Evolutionary conservation across 2,888 invertebrate species (phyloP).

Genomic region (Hirtodrosophila confusa): DNA sequence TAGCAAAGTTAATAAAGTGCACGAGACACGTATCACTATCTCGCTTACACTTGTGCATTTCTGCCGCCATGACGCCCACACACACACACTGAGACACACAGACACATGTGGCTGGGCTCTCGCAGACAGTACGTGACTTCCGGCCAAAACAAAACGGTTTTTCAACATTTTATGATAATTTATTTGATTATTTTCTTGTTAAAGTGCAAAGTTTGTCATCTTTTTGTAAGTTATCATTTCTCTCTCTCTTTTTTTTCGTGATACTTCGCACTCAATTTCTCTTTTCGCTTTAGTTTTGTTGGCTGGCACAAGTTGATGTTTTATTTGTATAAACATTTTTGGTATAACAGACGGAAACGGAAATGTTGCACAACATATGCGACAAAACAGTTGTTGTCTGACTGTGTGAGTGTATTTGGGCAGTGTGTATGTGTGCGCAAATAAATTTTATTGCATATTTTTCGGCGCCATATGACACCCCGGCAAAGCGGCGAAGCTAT

Average conservation of each 20-base stretch:
- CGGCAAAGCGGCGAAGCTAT: constrained; percentile 34
- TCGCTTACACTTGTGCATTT: constrained; percentile 11
- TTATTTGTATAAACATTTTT: constrained; percentile 33
- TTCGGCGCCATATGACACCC: constrained; percentile 72
- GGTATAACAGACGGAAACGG: constrained; percentile 69
- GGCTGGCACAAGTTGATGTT: constrained; percentile 32
- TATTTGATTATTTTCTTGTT: constrained; percentile 80
- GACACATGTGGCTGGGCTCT: constrained; percentile 38
- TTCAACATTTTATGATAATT: constrained; percentile 77
- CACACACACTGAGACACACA: constrained; percentile 14
- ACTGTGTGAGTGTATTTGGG: constrained; percentile 13
- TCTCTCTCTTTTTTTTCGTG: constrained; percentile 26
- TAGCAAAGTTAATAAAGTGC: constrained; percentile 71
- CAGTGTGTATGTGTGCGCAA: constrained; percentile 40
- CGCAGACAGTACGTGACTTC: constrained; percentile 78
- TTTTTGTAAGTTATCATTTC: constrained; percentile 29
- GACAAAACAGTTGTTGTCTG: constrained; percentile 47
- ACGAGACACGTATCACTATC: constrained; percentile 29
- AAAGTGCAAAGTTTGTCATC: constrained; percentile 79
- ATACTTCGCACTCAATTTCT: constrained; percentile 48
- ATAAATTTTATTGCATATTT: constrained; percentile 80
- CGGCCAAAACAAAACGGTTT: constrained; percentile 78
- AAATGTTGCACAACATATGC: constrained; percentile 78
- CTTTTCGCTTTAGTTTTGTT: constrained; percentile 26
- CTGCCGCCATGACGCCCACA: constrained; percentile 5